phyloP scores from a whole-genome alignment of 2,888 invertebrate genomes.

The Tenthredo livida region DNA sequence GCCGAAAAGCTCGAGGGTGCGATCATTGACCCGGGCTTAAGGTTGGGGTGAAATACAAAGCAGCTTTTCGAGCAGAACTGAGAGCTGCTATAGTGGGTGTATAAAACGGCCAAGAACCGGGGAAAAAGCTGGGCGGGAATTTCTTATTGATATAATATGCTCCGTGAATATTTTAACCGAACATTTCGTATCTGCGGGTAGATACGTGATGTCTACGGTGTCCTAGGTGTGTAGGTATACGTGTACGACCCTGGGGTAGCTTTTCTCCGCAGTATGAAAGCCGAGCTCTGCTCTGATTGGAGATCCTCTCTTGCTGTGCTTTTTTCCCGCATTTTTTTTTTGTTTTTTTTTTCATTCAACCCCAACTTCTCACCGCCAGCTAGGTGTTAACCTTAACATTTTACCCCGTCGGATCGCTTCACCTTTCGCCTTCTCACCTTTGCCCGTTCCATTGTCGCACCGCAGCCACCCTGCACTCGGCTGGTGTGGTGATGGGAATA shows the following conservation, averaged over 20 bases:
- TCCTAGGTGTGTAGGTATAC: neutral
- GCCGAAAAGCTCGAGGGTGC: neutral
- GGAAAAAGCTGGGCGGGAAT: neutral
- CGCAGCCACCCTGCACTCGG: neutral
- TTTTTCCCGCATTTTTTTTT: neutral
- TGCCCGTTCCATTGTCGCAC: neutral
- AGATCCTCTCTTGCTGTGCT: neutral
- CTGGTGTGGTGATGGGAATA: neutral
- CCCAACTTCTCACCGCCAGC: neutral
- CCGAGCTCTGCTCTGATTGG: neutral
- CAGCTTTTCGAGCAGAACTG: neutral
- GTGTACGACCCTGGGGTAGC: neutral
- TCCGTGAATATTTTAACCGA: constrained; percentile 24
- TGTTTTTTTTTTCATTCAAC: neutral
- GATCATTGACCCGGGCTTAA: constrained; percentile 21
- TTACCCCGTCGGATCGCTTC: neutral
- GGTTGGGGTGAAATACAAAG: constrained; percentile 26
- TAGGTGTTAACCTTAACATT: neutral
- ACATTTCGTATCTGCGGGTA: constrained; percentile 1
- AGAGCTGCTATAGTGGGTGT: neutral
- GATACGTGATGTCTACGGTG: neutral
- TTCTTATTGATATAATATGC: constrained; percentile 41
- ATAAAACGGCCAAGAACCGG: neutral
- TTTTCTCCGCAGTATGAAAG: neutral
- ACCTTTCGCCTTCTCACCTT: constrained; percentile 25